Evolutionary conservation across 2,113 vertebrate genomes (phyloP).

Genomic region (Aepyceros melampus): DNA sequence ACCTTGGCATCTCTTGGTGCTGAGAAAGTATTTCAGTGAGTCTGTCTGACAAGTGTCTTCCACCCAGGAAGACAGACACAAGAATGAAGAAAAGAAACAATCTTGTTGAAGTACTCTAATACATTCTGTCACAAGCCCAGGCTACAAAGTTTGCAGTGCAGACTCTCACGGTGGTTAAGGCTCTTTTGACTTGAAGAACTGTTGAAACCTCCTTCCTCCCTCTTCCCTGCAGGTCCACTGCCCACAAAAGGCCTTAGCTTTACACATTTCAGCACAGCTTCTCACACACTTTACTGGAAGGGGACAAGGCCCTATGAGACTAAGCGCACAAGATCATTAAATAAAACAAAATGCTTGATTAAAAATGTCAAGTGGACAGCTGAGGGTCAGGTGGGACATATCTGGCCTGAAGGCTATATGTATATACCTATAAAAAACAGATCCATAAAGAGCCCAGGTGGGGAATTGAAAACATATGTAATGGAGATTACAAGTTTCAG

Average conservation of each 20-base stretch:
- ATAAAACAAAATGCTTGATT: constrained; percentile 48
- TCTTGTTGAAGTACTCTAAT: rapidly evolving
- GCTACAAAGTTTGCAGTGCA: background rate
- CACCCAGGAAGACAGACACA: background rate
- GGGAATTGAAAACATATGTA: background rate
- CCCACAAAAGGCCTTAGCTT: background rate
- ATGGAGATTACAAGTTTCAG: background rate
- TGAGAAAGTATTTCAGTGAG: background rate
- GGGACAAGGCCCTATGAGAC: background rate
- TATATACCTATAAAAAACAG: background rate
- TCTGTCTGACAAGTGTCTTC: background rate
- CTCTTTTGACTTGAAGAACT: background rate
- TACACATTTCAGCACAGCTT: background rate
- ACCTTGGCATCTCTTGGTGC: background rate
- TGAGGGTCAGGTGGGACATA: background rate
- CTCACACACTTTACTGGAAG: background rate
- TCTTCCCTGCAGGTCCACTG: background rate
- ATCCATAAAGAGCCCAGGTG: background rate
- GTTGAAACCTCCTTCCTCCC: background rate
- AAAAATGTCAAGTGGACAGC: constrained; percentile 32
- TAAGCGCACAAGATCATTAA: background rate
- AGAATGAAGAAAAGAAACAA: background rate
- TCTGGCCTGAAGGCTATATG: background rate
- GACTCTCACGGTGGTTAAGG: rapidly evolving
- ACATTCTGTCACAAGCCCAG: too few relatives aligned